Percentiles rank a stretch among this genome's conserved stretches.
Evolutionary conservation across 2,888 invertebrate genomes (phyloP).

Genomic region (Euzetes globulus): DNA sequence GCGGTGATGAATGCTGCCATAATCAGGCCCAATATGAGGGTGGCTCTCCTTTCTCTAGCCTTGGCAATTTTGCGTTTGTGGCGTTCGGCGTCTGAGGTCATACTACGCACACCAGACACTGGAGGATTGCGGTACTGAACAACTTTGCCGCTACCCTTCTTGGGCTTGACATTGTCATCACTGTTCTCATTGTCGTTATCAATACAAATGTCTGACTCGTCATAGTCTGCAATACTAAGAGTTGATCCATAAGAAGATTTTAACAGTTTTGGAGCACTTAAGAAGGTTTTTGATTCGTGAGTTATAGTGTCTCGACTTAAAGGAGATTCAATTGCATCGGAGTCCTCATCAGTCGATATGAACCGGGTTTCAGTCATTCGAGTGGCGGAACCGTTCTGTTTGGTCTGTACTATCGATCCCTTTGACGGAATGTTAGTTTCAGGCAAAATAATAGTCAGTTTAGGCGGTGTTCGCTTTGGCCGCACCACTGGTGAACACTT

Average conservation of each 20-base stretch:
- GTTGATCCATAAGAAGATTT: slow-evolving; percentile 41
- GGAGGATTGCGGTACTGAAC: slow-evolving; percentile 59
- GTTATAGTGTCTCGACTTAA: slow-evolving; percentile 21
- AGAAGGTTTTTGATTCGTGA: slow-evolving; percentile 35
- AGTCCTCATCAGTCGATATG: slow-evolving; percentile 36
- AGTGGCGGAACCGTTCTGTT: slow-evolving; percentile 23
- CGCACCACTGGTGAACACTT: slow-evolving; percentile 2
- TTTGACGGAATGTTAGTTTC: slow-evolving; percentile 13
- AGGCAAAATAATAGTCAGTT: slow-evolving; percentile 18
- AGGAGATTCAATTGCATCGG: slow-evolving; percentile 36
- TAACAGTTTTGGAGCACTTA: slow-evolving; percentile 32
- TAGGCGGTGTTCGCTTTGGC: neutral
- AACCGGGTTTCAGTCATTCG: slow-evolving; percentile 31
- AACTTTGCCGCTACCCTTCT: slow-evolving; percentile 17
- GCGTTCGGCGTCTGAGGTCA: slow-evolving; percentile 71
- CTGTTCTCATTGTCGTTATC: slow-evolving; percentile 26
- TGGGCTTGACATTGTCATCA: slow-evolving; percentile 30
- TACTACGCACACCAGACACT: slow-evolving; percentile 57
- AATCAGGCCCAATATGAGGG: slow-evolving; percentile 88
- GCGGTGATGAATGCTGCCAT: slow-evolving; percentile 98
- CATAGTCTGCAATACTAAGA: slow-evolving; percentile 41
- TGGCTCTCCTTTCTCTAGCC: slow-evolving; percentile 93
- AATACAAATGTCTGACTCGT: slow-evolving; percentile 40
- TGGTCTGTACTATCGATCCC: slow-evolving; percentile 1
- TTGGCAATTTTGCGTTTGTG: slow-evolving; percentile 86